Percentiles rank a stretch among this genome's conserved stretches.
These are phyloP conservation scores for Coptodon rendalli DNA, from an alignment of 2,113 vertebrate species.

Conservation along the genomic window DNA sequence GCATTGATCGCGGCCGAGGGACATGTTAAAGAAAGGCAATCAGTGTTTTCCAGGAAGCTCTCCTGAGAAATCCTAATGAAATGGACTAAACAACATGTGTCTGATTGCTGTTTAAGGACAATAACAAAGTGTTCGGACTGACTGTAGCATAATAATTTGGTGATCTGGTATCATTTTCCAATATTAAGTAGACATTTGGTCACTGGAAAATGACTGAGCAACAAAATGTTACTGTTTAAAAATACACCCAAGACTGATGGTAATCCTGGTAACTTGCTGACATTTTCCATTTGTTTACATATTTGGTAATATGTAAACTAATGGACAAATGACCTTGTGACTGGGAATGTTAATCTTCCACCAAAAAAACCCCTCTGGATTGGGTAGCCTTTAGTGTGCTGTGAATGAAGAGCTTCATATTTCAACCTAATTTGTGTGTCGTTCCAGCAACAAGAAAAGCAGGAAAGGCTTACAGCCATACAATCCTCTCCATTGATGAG, in stretches of 20 bases:
- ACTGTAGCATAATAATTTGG: not conserved
- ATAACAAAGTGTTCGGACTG: not conserved
- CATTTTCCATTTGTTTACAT: not conserved
- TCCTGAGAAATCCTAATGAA: not conserved
- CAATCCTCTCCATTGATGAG: not conserved
- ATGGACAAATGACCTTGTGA: not conserved
- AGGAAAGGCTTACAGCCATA: not conserved
- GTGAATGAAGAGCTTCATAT: not conserved
- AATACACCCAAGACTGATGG: not conserved
- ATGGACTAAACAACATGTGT: not conserved
- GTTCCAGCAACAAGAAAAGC: not conserved
- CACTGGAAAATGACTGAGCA: not conserved
- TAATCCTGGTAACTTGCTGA: not conserved
- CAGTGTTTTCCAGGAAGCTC: slow-evolving; percentile 2
- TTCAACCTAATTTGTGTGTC: not conserved
- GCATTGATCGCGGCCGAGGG: not conserved
- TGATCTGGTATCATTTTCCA: not conserved
- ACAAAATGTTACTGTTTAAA: not conserved
- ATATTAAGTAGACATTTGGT: not conserved
- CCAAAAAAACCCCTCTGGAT: fast-evolving
- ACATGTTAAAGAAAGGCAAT: slow-evolving; percentile 10
- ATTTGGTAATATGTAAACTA: not conserved
- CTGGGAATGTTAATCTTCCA: not conserved
- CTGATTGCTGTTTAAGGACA: not conserved
- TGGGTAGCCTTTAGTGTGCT: not conserved